Base-by-base conservation (phyloP, 2,888 invertebrate species). In the Campopleginae sp. region DNA sequence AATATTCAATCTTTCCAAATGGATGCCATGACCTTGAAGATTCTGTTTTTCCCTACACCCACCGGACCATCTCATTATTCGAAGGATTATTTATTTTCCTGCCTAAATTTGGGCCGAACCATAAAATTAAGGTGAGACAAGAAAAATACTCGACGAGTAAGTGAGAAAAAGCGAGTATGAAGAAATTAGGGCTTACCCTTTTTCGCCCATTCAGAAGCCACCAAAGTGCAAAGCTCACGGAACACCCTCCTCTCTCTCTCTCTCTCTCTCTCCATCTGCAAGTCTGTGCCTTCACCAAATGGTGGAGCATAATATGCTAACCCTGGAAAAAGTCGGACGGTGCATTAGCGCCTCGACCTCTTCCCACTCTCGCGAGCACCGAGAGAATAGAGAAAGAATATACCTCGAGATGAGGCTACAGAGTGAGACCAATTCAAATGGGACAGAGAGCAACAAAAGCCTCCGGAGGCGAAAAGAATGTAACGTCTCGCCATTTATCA, bases 401-500 rank as follows among this genome's bases (percentile, higher is more conserved):
- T 61, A 82, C 74, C 65, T 66, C 48, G 33, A 51, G 33, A 63
- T 68, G 66, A 75, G 68, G 61, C 46, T 51, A 42, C 27, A 66
- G 46, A 33, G 85, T 76, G 81, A 84, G 78, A 58, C n/a, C 44
- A 74, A 79, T 58, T 80, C 58, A 65, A 63, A 77, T 63, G 71
- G 72, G 79, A 79, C 86, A 85, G 88, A 86, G 84, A 84, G 84
- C 68, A 58, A 78, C 68, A 78, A 70, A 77, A 78, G 68, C 68
- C 44, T 42, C 63, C n/a, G 68, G 44, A 86, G 84, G 87, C 83
- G 86, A 72, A 87, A 87, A 88, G 87, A 87, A 86, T 82, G 87
- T 87, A 88, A 82, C 88, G 88, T 86, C 82, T 44, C 83, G 82
- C 85, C 88, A 87, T 90, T 90, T 89, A 87, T 90, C 90, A 90